phyloP scores from a whole-genome alignment of 2,113 vertebrate species.

The Alces alces region DNA sequence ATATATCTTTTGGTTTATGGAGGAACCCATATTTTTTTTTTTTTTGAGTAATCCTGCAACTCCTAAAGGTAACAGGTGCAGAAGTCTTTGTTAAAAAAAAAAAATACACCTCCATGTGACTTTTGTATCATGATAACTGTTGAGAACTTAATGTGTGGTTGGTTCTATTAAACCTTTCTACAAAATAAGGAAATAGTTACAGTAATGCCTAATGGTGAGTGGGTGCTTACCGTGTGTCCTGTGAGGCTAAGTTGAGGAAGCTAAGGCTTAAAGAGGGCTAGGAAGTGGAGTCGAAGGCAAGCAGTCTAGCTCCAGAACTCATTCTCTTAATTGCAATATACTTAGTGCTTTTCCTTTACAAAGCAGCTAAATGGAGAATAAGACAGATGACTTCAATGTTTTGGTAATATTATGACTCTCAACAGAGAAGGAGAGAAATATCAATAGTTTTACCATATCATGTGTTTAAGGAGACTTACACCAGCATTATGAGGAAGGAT shows the following conservation, averaged over 20 bases:
- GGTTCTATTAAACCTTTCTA: neutral
- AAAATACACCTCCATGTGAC: neutral
- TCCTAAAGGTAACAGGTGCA: neutral
- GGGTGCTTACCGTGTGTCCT: neutral
- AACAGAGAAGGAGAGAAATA: neutral
- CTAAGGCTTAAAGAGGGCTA: neutral
- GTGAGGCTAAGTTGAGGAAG: neutral
- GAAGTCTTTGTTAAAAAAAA: slow-evolving; percentile 3
- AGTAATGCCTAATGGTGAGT: neutral
- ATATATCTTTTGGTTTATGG: neutral
- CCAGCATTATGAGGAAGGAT: neutral
- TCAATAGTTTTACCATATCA: neutral
- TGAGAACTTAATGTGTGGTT: neutral
- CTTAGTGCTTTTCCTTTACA: neutral
- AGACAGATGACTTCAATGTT: neutral
- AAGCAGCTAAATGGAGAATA: neutral
- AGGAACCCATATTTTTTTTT: neutral
- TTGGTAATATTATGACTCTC: neutral
- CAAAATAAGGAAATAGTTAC: neutral
- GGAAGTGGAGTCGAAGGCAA: neutral
- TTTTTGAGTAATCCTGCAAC: neutral
- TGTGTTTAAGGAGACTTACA: neutral
- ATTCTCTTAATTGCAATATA: neutral
- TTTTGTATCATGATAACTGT: neutral
- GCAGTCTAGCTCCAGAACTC: neutral